These are phyloP conservation scores for Eulemur rufifrons DNA, from an alignment of 2,113 vertebrate genomes.

Conservation along the genomic window DNA sequence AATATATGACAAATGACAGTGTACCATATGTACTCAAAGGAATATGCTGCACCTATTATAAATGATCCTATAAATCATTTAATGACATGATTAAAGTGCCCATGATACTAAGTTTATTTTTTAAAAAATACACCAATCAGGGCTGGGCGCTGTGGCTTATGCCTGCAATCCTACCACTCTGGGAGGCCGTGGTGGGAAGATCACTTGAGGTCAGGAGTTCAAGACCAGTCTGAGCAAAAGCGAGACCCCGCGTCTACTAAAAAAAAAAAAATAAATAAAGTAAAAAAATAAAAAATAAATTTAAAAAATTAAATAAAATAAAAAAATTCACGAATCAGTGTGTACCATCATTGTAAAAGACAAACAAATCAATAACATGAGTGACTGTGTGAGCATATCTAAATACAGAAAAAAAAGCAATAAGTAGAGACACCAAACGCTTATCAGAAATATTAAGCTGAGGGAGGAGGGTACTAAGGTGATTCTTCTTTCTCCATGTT, in stretches of 20 bases:
- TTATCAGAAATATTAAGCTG: background rate
- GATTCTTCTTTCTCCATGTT: background rate
- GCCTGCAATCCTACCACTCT: background rate
- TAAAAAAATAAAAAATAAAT: no score
- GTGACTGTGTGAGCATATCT: background rate
- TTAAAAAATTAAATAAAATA: no score
- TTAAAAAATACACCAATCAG: background rate
- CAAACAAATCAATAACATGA: background rate
- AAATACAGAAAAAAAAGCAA: background rate
- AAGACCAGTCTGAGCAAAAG: no score
- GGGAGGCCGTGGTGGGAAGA: no score
- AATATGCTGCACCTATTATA: background rate
- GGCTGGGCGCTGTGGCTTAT: no score
- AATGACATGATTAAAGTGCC: background rate
- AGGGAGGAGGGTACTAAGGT: background rate
- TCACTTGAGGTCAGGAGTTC: no score
- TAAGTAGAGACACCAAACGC: background rate
- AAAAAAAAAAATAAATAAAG: no score
- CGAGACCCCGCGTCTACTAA: no score
- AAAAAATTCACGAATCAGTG: background rate
- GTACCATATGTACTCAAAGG: background rate
- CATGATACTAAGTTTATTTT: background rate
- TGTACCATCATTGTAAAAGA: background rate
- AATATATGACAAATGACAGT: background rate
- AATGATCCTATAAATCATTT: background rate